phyloP scores from a whole-genome alignment of 2,888 invertebrate species.

The Latheticus oryzae region DNA sequence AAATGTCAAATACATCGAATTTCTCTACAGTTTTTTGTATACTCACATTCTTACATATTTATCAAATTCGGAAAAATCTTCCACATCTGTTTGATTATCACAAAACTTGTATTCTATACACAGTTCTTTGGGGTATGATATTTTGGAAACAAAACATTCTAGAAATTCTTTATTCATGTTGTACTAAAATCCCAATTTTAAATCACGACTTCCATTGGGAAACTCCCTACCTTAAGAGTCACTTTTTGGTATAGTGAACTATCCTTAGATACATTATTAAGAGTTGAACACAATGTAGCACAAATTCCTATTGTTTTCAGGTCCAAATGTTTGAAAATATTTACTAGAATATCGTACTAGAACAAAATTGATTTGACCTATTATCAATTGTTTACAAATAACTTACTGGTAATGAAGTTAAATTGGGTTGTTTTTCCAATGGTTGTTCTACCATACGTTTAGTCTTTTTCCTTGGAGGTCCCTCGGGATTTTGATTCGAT shows the following conservation, averaged over 20 bases:
- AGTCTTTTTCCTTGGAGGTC: constrained; percentile 47
- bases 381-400: too few relatives aligned
- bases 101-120: constrained; percentile 52
- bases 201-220: background rate
- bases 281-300: constrained; percentile 54
- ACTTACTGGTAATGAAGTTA: constrained; percentile 48
- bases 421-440: constrained; percentile 41
- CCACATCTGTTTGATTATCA: constrained; percentile 48
- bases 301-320: constrained; percentile 53
- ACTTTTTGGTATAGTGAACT: constrained; percentile 52
- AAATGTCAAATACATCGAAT: constrained; percentile 34
- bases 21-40: too few relatives aligned
- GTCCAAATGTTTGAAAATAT: constrained; percentile 54
- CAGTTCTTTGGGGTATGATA: constrained; percentile 51
- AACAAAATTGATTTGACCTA: constrained; percentile 23
- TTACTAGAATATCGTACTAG: constrained; percentile 52
- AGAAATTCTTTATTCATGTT: constrained; percentile 53
- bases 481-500: constrained; percentile 30
- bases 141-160: constrained; percentile 54
- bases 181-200: constrained; percentile 47
- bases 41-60: constrained; percentile 52
- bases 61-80: constrained; percentile 52
- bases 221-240: constrained; percentile 50
- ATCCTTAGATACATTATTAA: constrained; percentile 54
- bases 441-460: constrained; percentile 43